These are phyloP conservation scores for Microtus californicus DNA, from an alignment of 2,797 vertebrate species.

Conservation along the genomic window DNA sequence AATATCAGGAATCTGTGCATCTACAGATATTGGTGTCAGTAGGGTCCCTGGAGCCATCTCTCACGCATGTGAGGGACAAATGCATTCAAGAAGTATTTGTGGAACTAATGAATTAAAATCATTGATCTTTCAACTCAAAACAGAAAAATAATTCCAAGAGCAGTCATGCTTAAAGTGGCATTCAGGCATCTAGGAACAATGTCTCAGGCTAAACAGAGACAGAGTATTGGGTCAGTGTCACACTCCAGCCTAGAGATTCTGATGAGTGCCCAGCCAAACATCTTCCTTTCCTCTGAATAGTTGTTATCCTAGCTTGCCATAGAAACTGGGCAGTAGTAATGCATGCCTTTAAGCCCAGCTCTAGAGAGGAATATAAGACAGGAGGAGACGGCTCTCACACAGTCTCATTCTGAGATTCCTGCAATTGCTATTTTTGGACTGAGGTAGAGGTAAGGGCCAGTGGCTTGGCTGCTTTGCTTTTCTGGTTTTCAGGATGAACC, in stretches of 20 bases:
- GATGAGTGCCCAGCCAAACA: neutral
- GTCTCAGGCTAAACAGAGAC: neutral
- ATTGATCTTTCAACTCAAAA: conserved; percentile 34
- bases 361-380: too few relatives aligned
- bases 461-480: too few relatives aligned
- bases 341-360: too few relatives aligned
- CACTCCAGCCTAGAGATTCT: neutral
- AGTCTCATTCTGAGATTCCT: too few relatives aligned
- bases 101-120: neutral
- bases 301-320: too few relatives aligned
- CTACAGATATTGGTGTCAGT: neutral
- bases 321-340: too few relatives aligned
- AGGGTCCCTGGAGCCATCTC: neutral
- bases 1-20: neutral
- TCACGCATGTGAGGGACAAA: neutral
- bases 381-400: too few relatives aligned
- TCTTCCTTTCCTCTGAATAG: neutral
- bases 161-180: neutral
- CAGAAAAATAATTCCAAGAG: conserved; percentile 1
- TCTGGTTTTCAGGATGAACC: too few relatives aligned
- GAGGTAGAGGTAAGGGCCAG: too few relatives aligned
- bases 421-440: too few relatives aligned
- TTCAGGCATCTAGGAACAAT: neutral
- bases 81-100: neutral
- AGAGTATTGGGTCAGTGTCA: neutral